phyloP scores from a whole-genome alignment of 2,113 vertebrate genomes.

The Rallus limicola region DNA sequence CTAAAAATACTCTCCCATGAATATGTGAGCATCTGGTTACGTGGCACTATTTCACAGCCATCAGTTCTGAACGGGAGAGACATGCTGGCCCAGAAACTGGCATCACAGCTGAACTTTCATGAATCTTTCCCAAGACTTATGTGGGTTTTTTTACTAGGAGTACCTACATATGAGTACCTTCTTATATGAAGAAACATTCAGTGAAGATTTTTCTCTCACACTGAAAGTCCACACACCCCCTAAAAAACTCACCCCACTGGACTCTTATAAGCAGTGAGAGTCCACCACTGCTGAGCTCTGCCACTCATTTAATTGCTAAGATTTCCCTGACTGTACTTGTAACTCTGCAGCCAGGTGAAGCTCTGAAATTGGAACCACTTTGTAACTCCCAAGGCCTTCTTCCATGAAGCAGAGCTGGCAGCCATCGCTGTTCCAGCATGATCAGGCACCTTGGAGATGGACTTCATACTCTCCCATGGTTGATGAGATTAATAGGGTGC shows the following conservation, averaged over 20 bases:
- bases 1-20: neutral
- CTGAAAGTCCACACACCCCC: neutral
- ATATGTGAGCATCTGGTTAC: neutral
- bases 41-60: neutral
- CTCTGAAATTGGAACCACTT: neutral
- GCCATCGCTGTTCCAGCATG: fast-evolving
- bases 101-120: neutral
- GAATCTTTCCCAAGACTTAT: neutral
- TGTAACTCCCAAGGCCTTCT: neutral
- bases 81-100: neutral
- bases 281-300: neutral
- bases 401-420: neutral
- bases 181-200: neutral
- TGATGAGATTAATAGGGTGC: neutral
- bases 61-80: neutral
- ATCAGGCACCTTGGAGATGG: neutral
- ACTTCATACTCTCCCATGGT: neutral
- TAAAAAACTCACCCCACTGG: neutral
- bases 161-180: too few species aligned
- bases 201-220: neutral
- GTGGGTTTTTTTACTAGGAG: neutral
- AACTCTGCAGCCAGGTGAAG: neutral
- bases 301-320: neutral
- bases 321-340: neutral
- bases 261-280: neutral